Base-by-base conservation (phyloP, 2,888 invertebrate genomes). In the Drosophila bunnanda region DNA sequence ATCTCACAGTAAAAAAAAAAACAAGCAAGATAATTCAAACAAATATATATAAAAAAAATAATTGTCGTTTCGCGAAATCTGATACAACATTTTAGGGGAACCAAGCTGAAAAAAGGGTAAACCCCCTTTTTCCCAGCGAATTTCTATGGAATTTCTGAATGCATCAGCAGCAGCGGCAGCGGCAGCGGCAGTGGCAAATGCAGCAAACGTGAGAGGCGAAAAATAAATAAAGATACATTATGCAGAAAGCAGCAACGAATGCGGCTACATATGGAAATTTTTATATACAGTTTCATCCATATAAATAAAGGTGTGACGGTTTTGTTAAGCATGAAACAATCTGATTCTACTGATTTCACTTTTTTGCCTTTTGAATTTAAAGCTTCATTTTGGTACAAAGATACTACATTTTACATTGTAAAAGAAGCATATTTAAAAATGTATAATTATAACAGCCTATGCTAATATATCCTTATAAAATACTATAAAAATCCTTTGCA, bases 101-200 rank as follows among this genome's bases (percentile, higher is more conserved):
- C 28, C 64, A 48, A 12, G 13, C 48, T 20, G 25, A 39, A 48
- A 32, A 30, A 32, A 30, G n/a, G 30, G 30, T 39, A 58, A 43
- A 61, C 15, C 65, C 54, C 25, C 25, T 20, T 34, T 32, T 50
- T 34, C 50, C 32, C 50, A 50, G 67, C 41, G 36, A 58, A 76
- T 74, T 81, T 82, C 81, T 58, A 79, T 70, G 70, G 77, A 83
- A 82, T 74, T 83, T 50, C 79, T 58, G 53, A 67, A 75, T 76
- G 79, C 78, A 46, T 28, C 46, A 46, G 28, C 46, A 25, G 22
- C 22, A 22, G 15, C 43, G 15, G 22, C 41, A 17, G 43, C 43
- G 77, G 52, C 72, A 41, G 20, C 41, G 10, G 22, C 43, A 79
- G 54, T 70, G 66, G 72, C 76, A 56, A 66, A 64, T 82, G 81